Evolutionary conservation across 2,888 invertebrate genomes (phyloP).

Genomic region (Biston stratarius): DNA sequence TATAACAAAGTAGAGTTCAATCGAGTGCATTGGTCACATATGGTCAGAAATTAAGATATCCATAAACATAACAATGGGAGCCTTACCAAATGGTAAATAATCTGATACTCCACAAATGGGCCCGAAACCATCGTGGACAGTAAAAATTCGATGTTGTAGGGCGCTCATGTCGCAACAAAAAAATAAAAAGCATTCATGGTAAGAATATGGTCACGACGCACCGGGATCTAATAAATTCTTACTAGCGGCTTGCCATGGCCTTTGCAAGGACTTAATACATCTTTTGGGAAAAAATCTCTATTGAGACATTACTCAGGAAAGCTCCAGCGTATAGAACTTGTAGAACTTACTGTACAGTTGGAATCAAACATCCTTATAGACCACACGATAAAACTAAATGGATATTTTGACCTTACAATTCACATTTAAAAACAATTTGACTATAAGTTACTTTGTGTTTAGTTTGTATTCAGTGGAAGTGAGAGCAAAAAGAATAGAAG

Average conservation of each 20-base stretch:
- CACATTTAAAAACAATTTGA: too few relatives aligned
- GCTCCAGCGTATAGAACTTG: too few relatives aligned
- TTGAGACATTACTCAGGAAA: too few relatives aligned
- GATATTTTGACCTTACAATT: too few relatives aligned
- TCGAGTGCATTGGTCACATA: neutral
- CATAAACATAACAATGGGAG: slow-evolving; percentile 20
- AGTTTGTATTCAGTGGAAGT: too few relatives aligned
- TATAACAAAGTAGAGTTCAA: neutral
- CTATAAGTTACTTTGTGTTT: too few relatives aligned
- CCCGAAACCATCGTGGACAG: slow-evolving; percentile 27
- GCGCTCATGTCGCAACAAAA: slow-evolving; percentile 15
- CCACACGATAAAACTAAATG: too few relatives aligned
- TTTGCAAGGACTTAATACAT: neutral
- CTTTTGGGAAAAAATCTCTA: neutral
- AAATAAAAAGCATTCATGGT: neutral
- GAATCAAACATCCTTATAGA: too few relatives aligned
- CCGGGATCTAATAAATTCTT: neutral
- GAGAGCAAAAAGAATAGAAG: too few relatives aligned
- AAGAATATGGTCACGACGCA: neutral
- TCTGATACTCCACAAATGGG: slow-evolving; percentile 37
- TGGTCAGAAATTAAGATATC: slow-evolving; percentile 25
- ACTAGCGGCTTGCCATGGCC: neutral
- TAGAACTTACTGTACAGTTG: too few relatives aligned
- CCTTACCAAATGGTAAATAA: slow-evolving; percentile 21
- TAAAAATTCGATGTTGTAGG: slow-evolving; percentile 31